Conservation (phyloP, 2,113 vertebrate genomes). For the Nestor notabilis region DNA sequence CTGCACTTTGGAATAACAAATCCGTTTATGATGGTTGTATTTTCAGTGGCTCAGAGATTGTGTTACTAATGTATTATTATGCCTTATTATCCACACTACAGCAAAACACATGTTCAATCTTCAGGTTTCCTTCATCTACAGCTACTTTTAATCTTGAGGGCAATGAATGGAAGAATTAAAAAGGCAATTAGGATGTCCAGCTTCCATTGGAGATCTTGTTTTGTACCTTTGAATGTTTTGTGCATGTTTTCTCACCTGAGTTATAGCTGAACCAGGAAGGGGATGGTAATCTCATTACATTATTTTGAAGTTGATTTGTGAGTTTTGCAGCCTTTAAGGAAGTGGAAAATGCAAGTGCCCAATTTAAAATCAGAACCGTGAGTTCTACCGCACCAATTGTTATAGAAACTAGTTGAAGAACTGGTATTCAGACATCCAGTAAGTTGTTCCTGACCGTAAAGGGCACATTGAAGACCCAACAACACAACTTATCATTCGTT, state of each 20-base stretch:
- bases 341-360: neutral
- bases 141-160: neutral
- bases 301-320: neutral
- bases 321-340: neutral
- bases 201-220: neutral
- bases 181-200: neutral
- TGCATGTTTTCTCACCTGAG: neutral
- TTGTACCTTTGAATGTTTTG: neutral
- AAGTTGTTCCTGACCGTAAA: neutral
- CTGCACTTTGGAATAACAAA: neutral
- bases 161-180: neutral
- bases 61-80: neutral
- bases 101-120: neutral
- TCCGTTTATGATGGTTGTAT: neutral
- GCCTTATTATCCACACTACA: neutral
- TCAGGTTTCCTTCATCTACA: neutral
- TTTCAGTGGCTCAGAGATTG: neutral
- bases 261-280: neutral
- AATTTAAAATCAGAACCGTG: neutral
- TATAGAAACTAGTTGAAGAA: neutral
- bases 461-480: neutral
- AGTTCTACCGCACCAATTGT: neutral
- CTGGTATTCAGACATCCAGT: neutral
- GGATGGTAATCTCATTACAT: neutral
- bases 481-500: neutral